phyloP scores from a whole-genome alignment of 2,113 vertebrate genomes.

The Harpagus bidentatus region DNA sequence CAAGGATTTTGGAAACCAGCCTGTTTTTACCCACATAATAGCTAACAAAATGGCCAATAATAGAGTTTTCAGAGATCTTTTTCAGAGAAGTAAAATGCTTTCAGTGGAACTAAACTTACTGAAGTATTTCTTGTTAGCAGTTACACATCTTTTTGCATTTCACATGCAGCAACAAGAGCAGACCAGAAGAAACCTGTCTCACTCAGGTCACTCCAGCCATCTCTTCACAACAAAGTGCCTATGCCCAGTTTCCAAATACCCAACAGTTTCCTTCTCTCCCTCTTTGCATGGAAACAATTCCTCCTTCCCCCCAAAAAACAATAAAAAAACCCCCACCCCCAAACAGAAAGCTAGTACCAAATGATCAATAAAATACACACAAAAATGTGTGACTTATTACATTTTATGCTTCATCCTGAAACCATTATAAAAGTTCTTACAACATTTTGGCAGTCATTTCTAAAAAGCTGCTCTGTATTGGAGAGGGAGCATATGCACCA shows the following conservation, averaged over 20 bases:
- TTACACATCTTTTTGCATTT: slow-evolving; percentile 1
- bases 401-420: slow-evolving; percentile 58
- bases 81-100: neutral
- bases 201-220: slow-evolving; percentile 29
- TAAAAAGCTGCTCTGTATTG: slow-evolving; percentile 70
- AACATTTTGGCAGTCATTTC: slow-evolving; percentile 66
- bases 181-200: slow-evolving; percentile 32
- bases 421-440: slow-evolving; percentile 68
- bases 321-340: neutral
- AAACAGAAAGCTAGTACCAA: slow-evolving; percentile 12
- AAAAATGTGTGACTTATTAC: slow-evolving; percentile 48
- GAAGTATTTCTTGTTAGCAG: neutral
- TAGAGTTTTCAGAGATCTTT: neutral
- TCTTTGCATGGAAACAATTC: slow-evolving; percentile 18
- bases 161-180: slow-evolving; percentile 3
- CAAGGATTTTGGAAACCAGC: neutral
- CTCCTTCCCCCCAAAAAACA: neutral
- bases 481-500: slow-evolving; percentile 76
- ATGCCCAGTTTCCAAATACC: neutral
- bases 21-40: neutral
- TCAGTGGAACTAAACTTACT: neutral
- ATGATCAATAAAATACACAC: slow-evolving; percentile 3
- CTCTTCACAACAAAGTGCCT: neutral
- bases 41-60: neutral
- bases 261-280: neutral